Evolutionary conservation across 1,140 invertebrate genomes (phyloP).

Genomic region (Drosophila subpulchrella): DNA sequence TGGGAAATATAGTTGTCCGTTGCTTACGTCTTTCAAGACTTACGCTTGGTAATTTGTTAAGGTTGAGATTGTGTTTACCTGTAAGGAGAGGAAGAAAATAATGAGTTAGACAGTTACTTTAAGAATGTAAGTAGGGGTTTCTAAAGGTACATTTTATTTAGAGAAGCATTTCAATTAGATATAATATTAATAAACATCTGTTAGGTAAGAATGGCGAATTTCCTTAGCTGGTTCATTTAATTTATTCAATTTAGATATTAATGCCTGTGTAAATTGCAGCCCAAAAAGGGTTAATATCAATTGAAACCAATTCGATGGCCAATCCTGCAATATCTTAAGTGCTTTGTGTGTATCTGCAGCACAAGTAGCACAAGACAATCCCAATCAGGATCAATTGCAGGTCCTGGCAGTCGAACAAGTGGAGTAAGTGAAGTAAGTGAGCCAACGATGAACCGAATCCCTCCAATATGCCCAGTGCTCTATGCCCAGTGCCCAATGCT

Average conservation of each 20-base stretch:
- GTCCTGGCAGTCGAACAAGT: conserved; percentile 25
- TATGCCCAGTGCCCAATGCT: conserved; percentile 27
- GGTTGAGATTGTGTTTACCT: conserved; percentile 11
- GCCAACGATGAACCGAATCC: conserved; percentile 42
- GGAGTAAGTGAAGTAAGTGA: conserved; percentile 40
- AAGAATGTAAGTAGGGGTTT: too few relatives aligned
- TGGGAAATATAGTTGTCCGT: conserved; percentile 24
- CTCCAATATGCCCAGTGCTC: conserved; percentile 52
- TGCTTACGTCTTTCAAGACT: conserved; percentile 8
- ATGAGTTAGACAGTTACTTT: neutral
- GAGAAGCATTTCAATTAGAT: too few relatives aligned
- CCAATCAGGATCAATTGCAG: conserved; percentile 65
- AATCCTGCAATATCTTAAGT: conserved; percentile 10
- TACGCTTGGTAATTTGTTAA: neutral
- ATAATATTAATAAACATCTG: too few relatives aligned
- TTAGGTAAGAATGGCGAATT: too few relatives aligned
- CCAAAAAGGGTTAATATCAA: conserved; percentile 2
- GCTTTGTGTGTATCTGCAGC: conserved; percentile 6
- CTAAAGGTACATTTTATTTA: too few relatives aligned
- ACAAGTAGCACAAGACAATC: conserved; percentile 19
- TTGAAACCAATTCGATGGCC: neutral
- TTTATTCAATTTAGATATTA: too few relatives aligned
- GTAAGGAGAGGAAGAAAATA: conserved; percentile 4
- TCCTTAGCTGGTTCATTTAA: too few relatives aligned
- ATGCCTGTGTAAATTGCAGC: neutral